Base-by-base conservation (phyloP, 2,797 vertebrate genomes). In the Botia almorhae region DNA sequence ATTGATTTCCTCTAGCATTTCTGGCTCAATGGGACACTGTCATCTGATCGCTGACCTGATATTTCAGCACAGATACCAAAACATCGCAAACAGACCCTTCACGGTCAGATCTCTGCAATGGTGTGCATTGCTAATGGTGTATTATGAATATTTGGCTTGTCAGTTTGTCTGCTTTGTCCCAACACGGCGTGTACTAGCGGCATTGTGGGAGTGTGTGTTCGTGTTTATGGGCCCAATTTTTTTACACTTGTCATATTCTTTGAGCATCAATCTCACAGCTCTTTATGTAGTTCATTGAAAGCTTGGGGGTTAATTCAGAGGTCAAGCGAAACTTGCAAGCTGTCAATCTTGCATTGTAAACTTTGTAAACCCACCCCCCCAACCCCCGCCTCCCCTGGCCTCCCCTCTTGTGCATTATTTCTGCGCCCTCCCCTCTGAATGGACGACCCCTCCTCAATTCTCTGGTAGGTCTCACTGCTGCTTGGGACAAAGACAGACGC, bases 261-360 rank as follows among this genome's bases (percentile, higher is more conserved):
- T 88, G 88, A 92, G 90, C 90, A 91, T 92, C 92, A 91, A 93
- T 90, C 92, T 93, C 92, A 90, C 80, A 60, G 85, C 82, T 92
- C 90, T 90, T 93, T 93, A 90, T 88, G 77, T 74, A 89, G 88
- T 90, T 89, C 86, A 88, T 89, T 93, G 89, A 92, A 93, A 92
- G 90, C 92, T 90, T 69, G 61, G 88, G 90, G 93, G 91, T 92
- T 94, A 94, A 95, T 94, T 93, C 90, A 89, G 87, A 90, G 94
- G 94, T 94, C 94, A 95, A 92, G 92, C 93, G 92, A 93, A 91
- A 91, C 94, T 94, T 93, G 91, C 92, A 92, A 91, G 92, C 93
- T 94, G 93, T 93, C 94, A 94, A 89, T 94, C 93, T 92, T 87
- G 88, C 87, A 93, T 94, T 93, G 93, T 93, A 81, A 80, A 63